Base-by-base conservation (phyloP, 2,888 invertebrate species). In the Marasmarcha lunaedactyla region DNA sequence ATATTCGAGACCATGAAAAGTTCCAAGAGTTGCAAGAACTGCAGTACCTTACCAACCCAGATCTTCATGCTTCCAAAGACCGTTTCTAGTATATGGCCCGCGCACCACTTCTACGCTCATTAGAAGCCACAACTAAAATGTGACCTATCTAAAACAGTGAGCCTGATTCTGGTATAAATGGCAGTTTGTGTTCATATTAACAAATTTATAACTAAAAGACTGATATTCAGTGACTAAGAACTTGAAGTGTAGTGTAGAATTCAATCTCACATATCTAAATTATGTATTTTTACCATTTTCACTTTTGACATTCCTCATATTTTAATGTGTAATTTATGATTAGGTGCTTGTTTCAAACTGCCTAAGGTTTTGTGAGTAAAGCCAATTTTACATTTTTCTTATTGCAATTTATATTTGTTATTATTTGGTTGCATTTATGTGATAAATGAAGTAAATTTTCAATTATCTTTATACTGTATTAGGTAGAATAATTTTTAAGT, bases 1-100 rank as follows among this genome's bases (percentile, higher is more conserved):
- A 97, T 59, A 96, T 97, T 54, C 87, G 95, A 42, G 97, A 96
- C 58, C 95, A 96, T 60, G 95, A 95, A 63, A 95, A 96, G 68
- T 94, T 96, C 71, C 93, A 95, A 58, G 95, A 96, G 60, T 76
- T 96, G 39, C 94, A 95, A 66, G 95, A 95, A 63, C 83, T 95
- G 36, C 94, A 95, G 65, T 94, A 92, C 71, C 85, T 95, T 11
- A 92, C 92, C 57, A 92, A 93, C 71, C 88, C 89, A 4, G 89
- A 89, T 48, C 70, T 89, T 51, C 85, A 89, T 44, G 88, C 92
- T 42, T 90, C 92, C 27, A 94, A 94, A 69, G 93, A 94, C 71
- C 88, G 94, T 57, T 95, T 94, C 87, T 95, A 93, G 92, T 91
- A 92, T 85, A 83, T 76, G 78, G 83, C 81, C 71, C 79, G 81